A percentile compares a stretch with the other conserved stretches of the same genome.
Evolutionary conservation across 1,140 invertebrate genomes (phyloP).

Genomic region (Notospermus geniculatus): DNA sequence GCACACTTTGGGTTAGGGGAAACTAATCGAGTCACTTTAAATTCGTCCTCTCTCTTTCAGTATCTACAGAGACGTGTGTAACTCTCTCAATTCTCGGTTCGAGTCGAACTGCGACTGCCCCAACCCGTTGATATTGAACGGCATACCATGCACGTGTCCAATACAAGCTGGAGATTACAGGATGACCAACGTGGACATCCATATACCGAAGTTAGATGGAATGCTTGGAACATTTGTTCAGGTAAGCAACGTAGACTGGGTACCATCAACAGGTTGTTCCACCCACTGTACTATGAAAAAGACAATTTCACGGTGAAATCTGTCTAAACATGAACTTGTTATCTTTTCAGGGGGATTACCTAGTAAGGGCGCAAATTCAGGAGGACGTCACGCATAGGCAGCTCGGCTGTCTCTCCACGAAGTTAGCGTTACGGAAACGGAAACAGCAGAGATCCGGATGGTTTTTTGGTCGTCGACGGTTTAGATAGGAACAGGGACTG

Average conservation of each 20-base stretch:
- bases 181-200: neutral
- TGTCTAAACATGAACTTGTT: neutral
- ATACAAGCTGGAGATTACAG: neutral
- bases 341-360: constrained; percentile 4
- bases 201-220: constrained; percentile 5
- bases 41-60: neutral
- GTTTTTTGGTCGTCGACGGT: neutral
- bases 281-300: no score
- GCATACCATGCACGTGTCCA: constrained; percentile 6
- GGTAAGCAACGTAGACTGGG: no score
- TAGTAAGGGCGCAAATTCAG: neutral
- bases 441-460: neutral
- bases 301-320: no score
- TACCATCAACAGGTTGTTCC: no score
- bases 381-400: neutral
- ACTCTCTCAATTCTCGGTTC: neutral
- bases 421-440: neutral
- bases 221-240: neutral
- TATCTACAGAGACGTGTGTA: neutral
- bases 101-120: constrained; percentile 1
- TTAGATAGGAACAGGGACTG: no score
- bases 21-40: constrained; percentile 6
- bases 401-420: constrained; percentile 3
- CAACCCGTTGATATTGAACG: neutral
- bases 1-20: constrained; percentile 37